phyloP scores from a whole-genome alignment of 2,797 vertebrate species.

The Garrulus glandarius region DNA sequence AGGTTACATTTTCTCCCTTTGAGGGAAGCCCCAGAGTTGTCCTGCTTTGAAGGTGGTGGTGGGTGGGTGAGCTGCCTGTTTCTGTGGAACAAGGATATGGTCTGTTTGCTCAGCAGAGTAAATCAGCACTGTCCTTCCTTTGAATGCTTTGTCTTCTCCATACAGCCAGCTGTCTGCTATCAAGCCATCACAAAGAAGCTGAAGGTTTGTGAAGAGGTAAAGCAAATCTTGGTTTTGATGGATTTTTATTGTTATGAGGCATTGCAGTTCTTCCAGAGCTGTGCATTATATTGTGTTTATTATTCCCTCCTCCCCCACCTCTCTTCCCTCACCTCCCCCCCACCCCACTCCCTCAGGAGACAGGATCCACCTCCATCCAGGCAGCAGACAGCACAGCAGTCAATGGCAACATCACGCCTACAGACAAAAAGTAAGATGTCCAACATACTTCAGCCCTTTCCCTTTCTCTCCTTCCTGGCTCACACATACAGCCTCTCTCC shows the following conservation, averaged over 20 bases:
- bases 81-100: neutral
- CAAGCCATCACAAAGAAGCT: conserved; percentile 95
- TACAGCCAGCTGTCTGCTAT: conserved; percentile 81
- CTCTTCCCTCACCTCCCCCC: neutral
- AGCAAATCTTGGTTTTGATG: neutral
- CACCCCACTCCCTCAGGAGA: conserved; percentile 76
- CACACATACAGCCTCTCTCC: neutral
- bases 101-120: neutral
- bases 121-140: neutral
- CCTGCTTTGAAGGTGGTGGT: neutral
- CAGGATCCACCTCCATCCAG: conserved; percentile 95
- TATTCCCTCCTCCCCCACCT: neutral
- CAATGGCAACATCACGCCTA: conserved; percentile 96
- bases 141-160: conserved; percentile 21
- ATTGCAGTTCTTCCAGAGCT: neutral
- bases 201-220: conserved; percentile 95
- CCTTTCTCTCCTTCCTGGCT: neutral
- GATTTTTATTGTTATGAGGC: neutral
- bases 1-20: neutral
- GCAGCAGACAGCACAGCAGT: conserved; percentile 98
- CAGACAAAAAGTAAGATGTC: conserved; percentile 91
- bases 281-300: neutral
- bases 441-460: neutral
- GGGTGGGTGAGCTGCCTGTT: neutral
- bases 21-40: neutral